Evolutionary conservation across 2,113 vertebrate genomes (phyloP), one percentile per base, ranked within the genome.

Genomic region (Macquaria australasica): DNA sequence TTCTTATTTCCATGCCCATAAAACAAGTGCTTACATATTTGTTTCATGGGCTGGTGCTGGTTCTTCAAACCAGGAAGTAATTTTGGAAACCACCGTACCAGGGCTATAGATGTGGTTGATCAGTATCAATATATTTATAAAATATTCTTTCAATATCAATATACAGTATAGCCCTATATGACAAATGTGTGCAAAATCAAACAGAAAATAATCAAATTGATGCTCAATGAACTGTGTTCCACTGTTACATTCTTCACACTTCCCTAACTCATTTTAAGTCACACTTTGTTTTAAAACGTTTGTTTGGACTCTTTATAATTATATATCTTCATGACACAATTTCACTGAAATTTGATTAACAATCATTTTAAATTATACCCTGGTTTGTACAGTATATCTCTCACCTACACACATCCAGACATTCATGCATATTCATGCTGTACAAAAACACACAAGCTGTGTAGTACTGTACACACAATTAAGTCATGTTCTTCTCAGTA

Each of bases 401-500:
- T 73, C 37, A 31, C 15, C 34, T 34, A 34, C 34, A 34, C 34
- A 34, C 34, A 63, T 31, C 20, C 34, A 67, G n/a, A 18, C 8
- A 21, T 5, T 5, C 2, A 66, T 25, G 14, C 34, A 21, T 14
- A 59, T 37, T 8, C 58, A 20, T 58, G 39, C 51, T 16, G 18
- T 5, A 41, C 10, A 23, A 50, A 63, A 43, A 68, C 58, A 62
- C 25, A 56, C 1, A 21, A 2, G 28, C 14, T 28, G 2, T 11
- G 39, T 73, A 5, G 41, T 23, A 1, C 16, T 43, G 21, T 21
- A 28, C 28, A 63, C 34, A 71, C 23, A 58, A 2, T 39, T 11
- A 34, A 16, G 43, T 60, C 12, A 20, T 74, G 70, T 73, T 88
- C 8, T 77, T 68, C 43, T 50, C 4, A 20, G 39, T 4, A 28